Conservation (phyloP, 2,797 vertebrate species). For the Hapalemur alaotrensis region DNA sequence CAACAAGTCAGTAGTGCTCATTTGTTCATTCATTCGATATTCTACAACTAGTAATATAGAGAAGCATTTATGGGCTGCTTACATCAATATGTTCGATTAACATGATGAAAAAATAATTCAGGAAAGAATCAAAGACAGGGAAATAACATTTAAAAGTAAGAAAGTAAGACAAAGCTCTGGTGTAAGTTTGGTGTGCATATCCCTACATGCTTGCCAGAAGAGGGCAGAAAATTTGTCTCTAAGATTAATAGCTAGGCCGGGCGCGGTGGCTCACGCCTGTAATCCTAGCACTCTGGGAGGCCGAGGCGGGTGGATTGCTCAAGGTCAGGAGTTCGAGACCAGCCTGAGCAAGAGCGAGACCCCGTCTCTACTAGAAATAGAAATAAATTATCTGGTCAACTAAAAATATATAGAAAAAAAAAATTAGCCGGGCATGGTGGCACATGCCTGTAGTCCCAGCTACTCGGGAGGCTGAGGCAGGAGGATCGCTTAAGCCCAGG, state of each 20-base stretch:
- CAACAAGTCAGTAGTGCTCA: neutral
- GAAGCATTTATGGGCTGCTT: neutral
- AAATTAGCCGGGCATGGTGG: too few species aligned
- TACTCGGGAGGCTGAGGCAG: too few species aligned
- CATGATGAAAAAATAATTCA: neutral
- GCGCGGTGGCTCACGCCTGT: too few species aligned
- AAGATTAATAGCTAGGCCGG: neutral
- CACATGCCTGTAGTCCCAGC: too few species aligned
- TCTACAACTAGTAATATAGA: neutral
- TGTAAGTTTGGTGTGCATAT: neutral
- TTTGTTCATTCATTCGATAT: neutral
- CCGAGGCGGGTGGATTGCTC: too few species aligned
- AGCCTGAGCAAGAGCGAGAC: too few species aligned
- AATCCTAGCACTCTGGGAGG: too few species aligned
- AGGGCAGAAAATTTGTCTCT: neutral
- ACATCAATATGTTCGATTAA: neutral
- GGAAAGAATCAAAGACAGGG: neutral
- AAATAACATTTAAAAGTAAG: neutral
- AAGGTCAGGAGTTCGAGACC: too few species aligned
- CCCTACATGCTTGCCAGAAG: neutral
- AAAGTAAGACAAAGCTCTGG: neutral
- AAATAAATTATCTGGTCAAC: too few species aligned
- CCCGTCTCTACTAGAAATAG: too few species aligned
- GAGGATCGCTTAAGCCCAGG: too few species aligned
- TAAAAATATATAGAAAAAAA: too few species aligned